Evolutionary conservation across 2,888 invertebrate genomes (phyloP), one percentile per base, ranked within the genome.

Genomic region (Abrostola tripartita): DNA sequence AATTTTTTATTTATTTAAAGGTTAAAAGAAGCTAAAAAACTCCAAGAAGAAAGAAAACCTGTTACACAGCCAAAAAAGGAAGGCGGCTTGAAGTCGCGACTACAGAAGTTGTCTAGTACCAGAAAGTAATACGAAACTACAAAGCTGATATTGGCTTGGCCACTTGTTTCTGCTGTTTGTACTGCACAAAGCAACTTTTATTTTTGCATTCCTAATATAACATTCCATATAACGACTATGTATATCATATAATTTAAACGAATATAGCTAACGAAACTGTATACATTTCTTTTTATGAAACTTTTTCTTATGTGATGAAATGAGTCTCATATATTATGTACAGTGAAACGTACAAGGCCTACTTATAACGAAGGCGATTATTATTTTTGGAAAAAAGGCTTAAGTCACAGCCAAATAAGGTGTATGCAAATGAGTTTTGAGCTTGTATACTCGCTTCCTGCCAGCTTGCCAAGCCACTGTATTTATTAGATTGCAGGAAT

Each of bases 81-180:
- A 81, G 96, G 96, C 50, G 96, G 96, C 42, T 88, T 96, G 50
- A 97, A 96, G 83, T 95, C 96, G 6, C 95, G 96, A 71, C 87
- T 96, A 36, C 96, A 95, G 81, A 96, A 95, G 85, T 82, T 96
- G 71, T 91, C 93, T n/a, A 90, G 83, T 78, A 83, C 88, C 74
- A 88, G 85, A 66, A 93, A 92, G 84, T 87, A 77, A 79, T 74
- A 71, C 53, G 57, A 49, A 40, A 40, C 41, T 37, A 37, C 8
- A 49, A 24, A 24, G 12, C 49, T 52, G 44, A 51, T 44, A 42
- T 12, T 12, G 52, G 57, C 40, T 50, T 64, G 53, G 63, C 52
- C 36, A 60, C 35, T 50, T 59, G 44, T 61, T 59, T 61, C 44
- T 47, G 44, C 44, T 58, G 49, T 63, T 63, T 68, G 0, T 56